Percentiles rank a stretch among this genome's conserved stretches.
Evolutionary conservation across 2,113 vertebrate genomes (phyloP).

Genomic region (Stegastes partitus): DNA sequence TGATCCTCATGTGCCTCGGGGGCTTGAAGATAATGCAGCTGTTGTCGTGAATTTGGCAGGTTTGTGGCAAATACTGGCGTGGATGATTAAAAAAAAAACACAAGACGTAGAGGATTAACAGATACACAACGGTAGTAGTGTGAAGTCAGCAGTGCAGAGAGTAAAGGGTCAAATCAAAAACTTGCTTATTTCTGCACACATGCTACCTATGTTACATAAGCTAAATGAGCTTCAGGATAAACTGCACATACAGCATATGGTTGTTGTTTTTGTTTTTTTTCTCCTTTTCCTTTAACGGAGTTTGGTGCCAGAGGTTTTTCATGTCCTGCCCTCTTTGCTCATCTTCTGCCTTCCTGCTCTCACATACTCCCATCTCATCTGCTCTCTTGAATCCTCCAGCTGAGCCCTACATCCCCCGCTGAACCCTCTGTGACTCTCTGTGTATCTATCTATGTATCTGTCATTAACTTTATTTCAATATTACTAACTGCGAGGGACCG

Average conservation of each 20-base stretch:
- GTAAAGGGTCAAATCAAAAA: conserved; percentile 5
- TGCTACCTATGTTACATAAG: conserved; percentile 70
- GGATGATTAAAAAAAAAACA: not conserved
- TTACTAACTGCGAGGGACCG: no score
- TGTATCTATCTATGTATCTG: not conserved
- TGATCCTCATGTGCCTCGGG: conserved; percentile 14
- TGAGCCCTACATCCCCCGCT: conserved; percentile 55
- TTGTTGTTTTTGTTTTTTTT: conserved; percentile 58
- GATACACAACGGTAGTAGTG: not conserved
- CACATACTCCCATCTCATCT: conserved; percentile 60
- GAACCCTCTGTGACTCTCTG: conserved; percentile 20
- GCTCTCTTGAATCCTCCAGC: conserved; percentile 59
- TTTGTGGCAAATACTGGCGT: not conserved
- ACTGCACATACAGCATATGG: conserved; percentile 67
- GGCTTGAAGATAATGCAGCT: not conserved
- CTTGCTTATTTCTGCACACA: conserved; percentile 27
- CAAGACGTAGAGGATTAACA: not conserved
- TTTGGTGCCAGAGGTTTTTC: conserved; percentile 70
- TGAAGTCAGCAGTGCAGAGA: conserved; percentile 15
- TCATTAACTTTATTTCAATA: not conserved
- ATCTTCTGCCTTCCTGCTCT: conserved; percentile 68
- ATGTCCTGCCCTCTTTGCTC: conserved; percentile 62
- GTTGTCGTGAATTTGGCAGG: conserved; percentile 18
- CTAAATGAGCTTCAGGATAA: conserved; percentile 63
- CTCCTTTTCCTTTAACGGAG: conserved; percentile 56